Evolutionary conservation across 2,888 invertebrate genomes (phyloP).

Genomic region (Subacronicta megacephala): DNA sequence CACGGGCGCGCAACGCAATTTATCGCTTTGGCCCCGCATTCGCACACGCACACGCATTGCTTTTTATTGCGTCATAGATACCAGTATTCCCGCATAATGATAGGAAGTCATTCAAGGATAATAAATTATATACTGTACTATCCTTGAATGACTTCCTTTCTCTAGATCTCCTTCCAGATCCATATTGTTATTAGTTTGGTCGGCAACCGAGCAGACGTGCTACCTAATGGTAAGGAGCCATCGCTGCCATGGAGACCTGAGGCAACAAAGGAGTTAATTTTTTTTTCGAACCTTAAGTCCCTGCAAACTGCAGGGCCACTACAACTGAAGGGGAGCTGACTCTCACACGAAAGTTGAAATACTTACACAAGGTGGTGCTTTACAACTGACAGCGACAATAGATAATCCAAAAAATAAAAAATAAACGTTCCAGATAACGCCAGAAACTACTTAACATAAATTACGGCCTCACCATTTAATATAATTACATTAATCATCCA

Average conservation of each 20-base stretch:
- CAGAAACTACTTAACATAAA: constrained; percentile 32
- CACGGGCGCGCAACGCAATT: constrained; percentile 62
- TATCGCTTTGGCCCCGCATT: constrained; percentile 65
- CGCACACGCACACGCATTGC: constrained; percentile 60
- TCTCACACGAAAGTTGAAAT: too few species aligned
- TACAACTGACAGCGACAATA: background rate
- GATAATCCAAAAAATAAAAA: constrained; percentile 15
- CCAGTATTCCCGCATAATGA: constrained; percentile 55
- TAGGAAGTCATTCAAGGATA: too few species aligned
- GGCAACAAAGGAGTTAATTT: too few species aligned
- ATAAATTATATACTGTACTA: constrained; percentile 54
- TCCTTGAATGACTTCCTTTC: constrained; percentile 18
- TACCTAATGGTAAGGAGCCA: too few species aligned
- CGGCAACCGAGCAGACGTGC: too few species aligned
- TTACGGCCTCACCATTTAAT: constrained; percentile 13
- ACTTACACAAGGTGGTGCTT: too few species aligned
- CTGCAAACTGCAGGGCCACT: too few species aligned
- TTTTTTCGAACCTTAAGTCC: too few species aligned
- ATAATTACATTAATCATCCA: constrained; percentile 34
- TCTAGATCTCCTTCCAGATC: constrained; percentile 13
- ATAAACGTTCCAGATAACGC: constrained; percentile 15
- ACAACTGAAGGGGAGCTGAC: too few species aligned
- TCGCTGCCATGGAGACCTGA: too few species aligned
- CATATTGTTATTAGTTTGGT: too few species aligned
- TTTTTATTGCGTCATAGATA: constrained; percentile 66